These are phyloP conservation scores for Spodoptera littoralis DNA, from an alignment of 2,888 invertebrate genomes.

Conservation along the genomic window DNA sequence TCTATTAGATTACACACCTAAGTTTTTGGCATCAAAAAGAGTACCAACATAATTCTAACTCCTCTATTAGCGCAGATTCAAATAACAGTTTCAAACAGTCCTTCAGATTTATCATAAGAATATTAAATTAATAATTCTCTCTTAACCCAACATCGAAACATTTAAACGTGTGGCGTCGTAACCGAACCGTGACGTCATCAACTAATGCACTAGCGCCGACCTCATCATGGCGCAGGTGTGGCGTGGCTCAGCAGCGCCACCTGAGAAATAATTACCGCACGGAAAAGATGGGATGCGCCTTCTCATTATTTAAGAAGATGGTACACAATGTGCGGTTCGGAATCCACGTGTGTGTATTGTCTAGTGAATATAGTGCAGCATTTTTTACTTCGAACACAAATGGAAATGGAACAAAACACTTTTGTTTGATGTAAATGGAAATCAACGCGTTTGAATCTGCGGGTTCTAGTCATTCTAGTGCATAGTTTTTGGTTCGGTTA, in stretches of 20 bases:
- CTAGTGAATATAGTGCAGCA: slow-evolving; percentile 54
- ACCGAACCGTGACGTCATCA: slow-evolving; percentile 78
- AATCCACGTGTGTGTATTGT: slow-evolving; percentile 61
- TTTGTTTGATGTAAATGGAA: slow-evolving; percentile 16
- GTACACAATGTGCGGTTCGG: slow-evolving; percentile 66
- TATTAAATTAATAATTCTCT: not conserved
- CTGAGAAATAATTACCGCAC: slow-evolving; percentile 79
- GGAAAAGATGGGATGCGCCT: slow-evolving; percentile 78
- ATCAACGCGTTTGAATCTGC: slow-evolving; percentile 14
- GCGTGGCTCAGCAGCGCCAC: slow-evolving; percentile 50
- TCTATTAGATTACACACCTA: too few species aligned
- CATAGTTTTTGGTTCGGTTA: too few species aligned
- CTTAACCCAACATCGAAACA: slow-evolving; percentile 4
- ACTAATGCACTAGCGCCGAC: slow-evolving; percentile 82
- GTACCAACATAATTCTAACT: too few species aligned
- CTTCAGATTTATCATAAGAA: not conserved
- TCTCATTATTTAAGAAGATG: slow-evolving; percentile 80
- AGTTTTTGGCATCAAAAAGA: too few species aligned
- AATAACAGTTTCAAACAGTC: too few species aligned
- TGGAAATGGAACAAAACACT: slow-evolving; percentile 34
- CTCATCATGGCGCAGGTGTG: slow-evolving; percentile 72
- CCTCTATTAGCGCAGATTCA: too few species aligned
- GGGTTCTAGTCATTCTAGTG: not conserved
- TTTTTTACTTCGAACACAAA: slow-evolving; percentile 39
- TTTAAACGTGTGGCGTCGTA: slow-evolving; percentile 45